These are phyloP conservation scores for Lucinisca nassula DNA, from an alignment of 2,888 invertebrate genomes.

Conservation along the genomic window DNA sequence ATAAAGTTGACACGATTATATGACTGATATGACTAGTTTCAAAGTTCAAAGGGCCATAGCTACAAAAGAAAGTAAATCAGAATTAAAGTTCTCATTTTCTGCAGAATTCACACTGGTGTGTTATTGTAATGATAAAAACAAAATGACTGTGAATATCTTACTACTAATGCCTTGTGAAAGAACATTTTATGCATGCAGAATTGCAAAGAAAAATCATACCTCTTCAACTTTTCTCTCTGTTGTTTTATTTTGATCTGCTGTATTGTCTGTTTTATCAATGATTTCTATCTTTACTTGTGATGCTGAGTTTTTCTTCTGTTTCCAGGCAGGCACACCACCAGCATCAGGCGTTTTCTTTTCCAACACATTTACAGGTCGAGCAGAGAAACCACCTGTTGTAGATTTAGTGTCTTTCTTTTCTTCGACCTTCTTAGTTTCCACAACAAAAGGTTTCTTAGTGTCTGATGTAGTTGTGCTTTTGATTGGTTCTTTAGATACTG, in stretches of 20 bases:
- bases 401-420: slow-evolving; percentile 10
- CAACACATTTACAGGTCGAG: background rate
- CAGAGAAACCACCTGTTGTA: background rate
- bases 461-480: slow-evolving; percentile 18
- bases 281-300: slow-evolving; percentile 82
- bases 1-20: too few species aligned
- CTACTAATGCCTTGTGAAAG: too few species aligned
- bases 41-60: too few species aligned
- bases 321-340: slow-evolving; percentile 75
- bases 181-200: too few species aligned
- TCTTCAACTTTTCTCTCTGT: slow-evolving; percentile 67
- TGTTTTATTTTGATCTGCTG: slow-evolving; percentile 41
- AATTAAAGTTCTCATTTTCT: too few species aligned
- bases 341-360: slow-evolving; percentile 45
- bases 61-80: too few species aligned
- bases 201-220: slow-evolving; percentile 42
- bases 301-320: slow-evolving; percentile 66
- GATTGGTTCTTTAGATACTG: slow-evolving; percentile 28
- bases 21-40: too few species aligned
- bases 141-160: too few species aligned
- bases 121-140: too few species aligned
- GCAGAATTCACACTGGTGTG: too few species aligned
- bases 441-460: background rate
- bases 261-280: slow-evolving; percentile 76
- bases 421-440: background rate